Percentiles rank a stretch among this genome's conserved stretches.
Evolutionary conservation across 2,113 vertebrate genomes (phyloP).

Genomic region (Mesoclemmys tuberculata): DNA sequence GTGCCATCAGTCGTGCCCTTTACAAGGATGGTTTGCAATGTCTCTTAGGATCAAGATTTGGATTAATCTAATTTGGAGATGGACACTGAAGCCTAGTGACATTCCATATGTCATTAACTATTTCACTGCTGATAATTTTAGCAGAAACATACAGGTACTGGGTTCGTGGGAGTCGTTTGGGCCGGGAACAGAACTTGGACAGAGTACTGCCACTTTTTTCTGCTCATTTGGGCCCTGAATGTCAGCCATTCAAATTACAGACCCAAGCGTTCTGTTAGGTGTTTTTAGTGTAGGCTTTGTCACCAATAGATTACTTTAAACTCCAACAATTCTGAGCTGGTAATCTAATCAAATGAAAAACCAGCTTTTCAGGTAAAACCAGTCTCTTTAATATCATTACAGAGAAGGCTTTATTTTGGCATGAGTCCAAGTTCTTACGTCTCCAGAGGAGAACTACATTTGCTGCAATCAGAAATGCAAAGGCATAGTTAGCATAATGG

Average conservation of each 20-base stretch:
- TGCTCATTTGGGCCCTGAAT: background rate
- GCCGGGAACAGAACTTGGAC: slow-evolving; percentile 10
- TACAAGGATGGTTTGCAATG: background rate
- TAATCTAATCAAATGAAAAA: background rate
- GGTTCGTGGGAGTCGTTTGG: slow-evolving; percentile 2
- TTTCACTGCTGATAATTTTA: slow-evolving; percentile 24
- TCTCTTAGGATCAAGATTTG: background rate
- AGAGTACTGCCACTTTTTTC: slow-evolving; percentile 1
- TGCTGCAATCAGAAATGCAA: slow-evolving; percentile 8
- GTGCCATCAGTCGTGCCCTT: background rate
- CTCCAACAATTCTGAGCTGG: background rate
- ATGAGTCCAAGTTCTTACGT: background rate
- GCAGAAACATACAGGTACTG: slow-evolving; percentile 31
- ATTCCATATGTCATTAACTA: background rate
- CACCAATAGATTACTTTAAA: background rate
- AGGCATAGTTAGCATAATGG: background rate
- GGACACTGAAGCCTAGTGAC: slow-evolving; percentile 14
- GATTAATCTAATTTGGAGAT: background rate
- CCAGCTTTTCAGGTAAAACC: background rate
- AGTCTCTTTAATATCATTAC: background rate
- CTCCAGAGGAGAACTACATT: background rate
- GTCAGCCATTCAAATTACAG: background rate
- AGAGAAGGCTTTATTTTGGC: background rate
- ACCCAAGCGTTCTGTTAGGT: fast-evolving
- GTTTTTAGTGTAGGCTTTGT: background rate